Evolutionary conservation across 1,140 invertebrate genomes (phyloP), one percentile per base, ranked within the genome.

Genomic region (Anadara kagoshimensis): DNA sequence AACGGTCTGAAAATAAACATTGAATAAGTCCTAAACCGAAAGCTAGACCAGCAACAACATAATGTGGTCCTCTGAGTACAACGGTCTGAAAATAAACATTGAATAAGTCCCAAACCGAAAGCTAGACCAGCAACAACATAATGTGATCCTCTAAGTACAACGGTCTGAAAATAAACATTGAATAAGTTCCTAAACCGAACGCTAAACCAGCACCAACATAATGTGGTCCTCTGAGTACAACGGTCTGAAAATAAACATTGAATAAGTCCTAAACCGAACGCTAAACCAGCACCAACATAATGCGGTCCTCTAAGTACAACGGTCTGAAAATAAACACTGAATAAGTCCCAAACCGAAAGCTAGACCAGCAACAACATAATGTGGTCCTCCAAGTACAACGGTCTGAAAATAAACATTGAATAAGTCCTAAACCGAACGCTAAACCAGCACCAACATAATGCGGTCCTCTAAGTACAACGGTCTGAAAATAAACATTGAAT

Each of bases 361-460:
- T 56, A 93, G 84, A 24, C 92, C 87, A 22, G 94, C 94, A 14
- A 94, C 94, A 22, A 92, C 89, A 56, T 94, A 91, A 81, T 95
- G 94, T 8, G 94, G 91, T 53, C 91, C 88, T 11, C 93, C 83
- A 18, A 94, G 91, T 75, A 92, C 92, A 0, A 91, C 93, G 83
- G 94, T 93, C 91, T 89, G 73, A n/a, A 79, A 76, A 69, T 18
- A 63, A 93, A 79, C 93, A 92, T 83, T 94, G 95, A 1, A 92
- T 78, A 1, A 91, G 91, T 22, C 93, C 93, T 68, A 91, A 86
- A 5, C 92, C 92, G 87, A 94, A 95, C 57, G 93, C 92, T 56
- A 93, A 85, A 24, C 92, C 87, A 22, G 94, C 94, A 14, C 94
- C 94, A 22, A 92, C 89, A 56, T 94, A 91, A 81, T 95, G 94